phyloP scores from a whole-genome alignment of 2,797 vertebrate genomes.

The Hybognathus amarus region DNA sequence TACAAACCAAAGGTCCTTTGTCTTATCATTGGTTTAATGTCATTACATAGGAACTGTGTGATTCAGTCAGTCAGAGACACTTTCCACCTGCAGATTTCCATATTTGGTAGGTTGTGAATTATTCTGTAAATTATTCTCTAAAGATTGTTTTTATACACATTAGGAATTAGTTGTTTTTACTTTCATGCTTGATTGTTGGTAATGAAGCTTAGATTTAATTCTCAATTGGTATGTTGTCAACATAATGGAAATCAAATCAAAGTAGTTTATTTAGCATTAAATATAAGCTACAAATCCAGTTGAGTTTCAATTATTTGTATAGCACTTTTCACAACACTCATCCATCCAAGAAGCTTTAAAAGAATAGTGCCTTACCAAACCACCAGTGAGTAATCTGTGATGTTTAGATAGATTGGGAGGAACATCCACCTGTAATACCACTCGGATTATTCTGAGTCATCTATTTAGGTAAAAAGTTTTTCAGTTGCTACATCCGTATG shows the following conservation, averaged over 20 bases:
- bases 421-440: neutral
- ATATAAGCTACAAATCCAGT: neutral
- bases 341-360: neutral
- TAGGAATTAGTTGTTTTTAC: neutral
- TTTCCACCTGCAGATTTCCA: neutral
- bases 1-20: constrained; percentile 60
- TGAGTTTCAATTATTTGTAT: neutral
- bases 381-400: neutral
- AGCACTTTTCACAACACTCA: neutral
- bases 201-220: neutral
- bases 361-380: neutral
- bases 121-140: neutral
- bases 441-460: neutral
- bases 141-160: neutral
- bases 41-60: constrained; percentile 8
- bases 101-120: constrained; percentile 49
- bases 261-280: neutral
- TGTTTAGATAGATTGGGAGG: neutral
- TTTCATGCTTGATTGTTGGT: neutral
- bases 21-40: constrained; percentile 50
- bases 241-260: neutral
- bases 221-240: neutral
- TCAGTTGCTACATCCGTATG: neutral
- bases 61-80: constrained; percentile 1
- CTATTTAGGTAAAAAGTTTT: neutral